Evolutionary conservation across 2,888 invertebrate genomes (phyloP).

Genomic region (Chalcis sispes): DNA sequence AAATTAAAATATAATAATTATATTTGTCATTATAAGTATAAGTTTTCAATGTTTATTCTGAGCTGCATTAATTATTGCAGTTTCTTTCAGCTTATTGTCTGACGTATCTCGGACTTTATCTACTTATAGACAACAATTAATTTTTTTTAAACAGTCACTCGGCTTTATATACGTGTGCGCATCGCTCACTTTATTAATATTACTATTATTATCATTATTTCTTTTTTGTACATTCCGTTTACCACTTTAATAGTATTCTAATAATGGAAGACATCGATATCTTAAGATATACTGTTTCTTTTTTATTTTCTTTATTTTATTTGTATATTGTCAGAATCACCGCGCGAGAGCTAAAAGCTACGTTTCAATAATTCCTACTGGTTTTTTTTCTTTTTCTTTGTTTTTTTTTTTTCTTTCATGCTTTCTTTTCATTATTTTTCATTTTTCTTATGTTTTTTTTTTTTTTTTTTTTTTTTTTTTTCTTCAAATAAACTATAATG

Average conservation of each 20-base stretch:
- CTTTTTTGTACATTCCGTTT: background rate
- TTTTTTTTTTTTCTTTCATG: too few species aligned
- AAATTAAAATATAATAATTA: background rate
- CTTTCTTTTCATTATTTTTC: too few species aligned
- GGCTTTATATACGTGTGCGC: background rate
- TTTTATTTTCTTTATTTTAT: constrained; percentile 11
- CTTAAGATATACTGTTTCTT: constrained; percentile 44
- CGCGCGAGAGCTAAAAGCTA: constrained; percentile 51
- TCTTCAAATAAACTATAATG: background rate
- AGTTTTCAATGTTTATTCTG: too few species aligned
- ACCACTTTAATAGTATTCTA: constrained; percentile 50
- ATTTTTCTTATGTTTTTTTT: background rate
- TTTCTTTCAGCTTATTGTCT: constrained; percentile 25
- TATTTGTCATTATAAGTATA: too few species aligned
- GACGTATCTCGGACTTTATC: background rate
- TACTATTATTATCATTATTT: too few species aligned
- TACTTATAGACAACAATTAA: background rate
- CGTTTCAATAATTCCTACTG: background rate
- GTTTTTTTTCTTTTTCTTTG: background rate
- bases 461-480: constrained; percentile 1
- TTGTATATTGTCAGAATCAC: constrained; percentile 67
- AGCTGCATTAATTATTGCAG: constrained; percentile 1
- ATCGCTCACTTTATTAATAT: background rate
- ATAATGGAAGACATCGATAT: constrained; percentile 70
- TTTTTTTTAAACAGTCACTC: background rate